phyloP scores from a whole-genome alignment of 2,888 invertebrate genomes.

The Dasypolia templi region DNA sequence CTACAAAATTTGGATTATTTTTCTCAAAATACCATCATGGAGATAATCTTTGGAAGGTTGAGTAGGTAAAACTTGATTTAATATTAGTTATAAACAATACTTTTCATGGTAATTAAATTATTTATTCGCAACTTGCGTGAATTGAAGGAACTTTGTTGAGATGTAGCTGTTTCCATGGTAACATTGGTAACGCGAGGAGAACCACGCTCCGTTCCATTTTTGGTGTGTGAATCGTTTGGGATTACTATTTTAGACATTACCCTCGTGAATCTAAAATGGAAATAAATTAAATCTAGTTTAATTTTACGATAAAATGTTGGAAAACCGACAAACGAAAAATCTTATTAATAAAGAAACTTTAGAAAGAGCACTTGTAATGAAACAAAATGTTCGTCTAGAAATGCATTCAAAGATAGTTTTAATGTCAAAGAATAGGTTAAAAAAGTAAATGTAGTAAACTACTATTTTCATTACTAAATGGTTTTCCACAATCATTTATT shows the following conservation, averaged over 20 bases:
- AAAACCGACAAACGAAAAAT: not conserved
- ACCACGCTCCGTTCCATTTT: slow-evolving; percentile 32
- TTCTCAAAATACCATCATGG: slow-evolving; percentile 68
- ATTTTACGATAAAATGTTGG: not conserved
- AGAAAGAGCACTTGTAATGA: not conserved
- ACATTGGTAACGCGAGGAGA: slow-evolving; percentile 66
- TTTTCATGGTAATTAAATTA: slow-evolving; percentile 67
- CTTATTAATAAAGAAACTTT: accelerated
- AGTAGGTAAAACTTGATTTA: slow-evolving; percentile 25
- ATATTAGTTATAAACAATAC: slow-evolving; percentile 30
- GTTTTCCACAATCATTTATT: not conserved
- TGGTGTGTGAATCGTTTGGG: not conserved
- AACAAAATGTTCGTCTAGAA: slow-evolving; percentile 21
- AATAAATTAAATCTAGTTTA: not conserved
- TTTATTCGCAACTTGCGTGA: slow-evolving; percentile 47
- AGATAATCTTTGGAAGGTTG: slow-evolving; percentile 48
- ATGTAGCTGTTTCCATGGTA: slow-evolving; percentile 71
- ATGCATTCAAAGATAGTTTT: accelerated
- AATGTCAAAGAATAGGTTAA: not conserved
- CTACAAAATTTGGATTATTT: slow-evolving; percentile 4
- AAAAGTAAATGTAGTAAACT: no score
- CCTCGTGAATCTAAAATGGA: not conserved
- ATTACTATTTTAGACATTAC: not conserved
- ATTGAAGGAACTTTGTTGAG: slow-evolving; percentile 69
- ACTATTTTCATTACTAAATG: not conserved